These are phyloP conservation scores for Invenusta paracnida DNA, from an alignment of 2,888 invertebrate species.

Conservation along the genomic window DNA sequence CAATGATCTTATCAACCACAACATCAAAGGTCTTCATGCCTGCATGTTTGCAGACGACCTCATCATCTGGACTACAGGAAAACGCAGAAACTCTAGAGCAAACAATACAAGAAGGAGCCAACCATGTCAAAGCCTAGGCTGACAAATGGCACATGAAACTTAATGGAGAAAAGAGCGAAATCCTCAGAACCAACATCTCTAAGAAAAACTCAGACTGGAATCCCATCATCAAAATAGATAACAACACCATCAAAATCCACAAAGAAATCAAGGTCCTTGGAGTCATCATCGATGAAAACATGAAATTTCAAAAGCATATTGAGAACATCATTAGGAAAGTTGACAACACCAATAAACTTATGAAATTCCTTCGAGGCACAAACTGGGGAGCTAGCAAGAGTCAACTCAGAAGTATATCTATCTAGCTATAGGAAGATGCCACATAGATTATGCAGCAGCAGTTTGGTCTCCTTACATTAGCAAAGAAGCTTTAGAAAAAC, in stretches of 20 bases:
- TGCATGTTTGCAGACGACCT: background rate
- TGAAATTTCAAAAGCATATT: background rate
- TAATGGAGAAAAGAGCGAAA: background rate
- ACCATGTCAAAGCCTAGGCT: background rate
- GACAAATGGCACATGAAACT: background rate
- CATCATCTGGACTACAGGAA: background rate
- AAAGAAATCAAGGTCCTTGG: background rate
- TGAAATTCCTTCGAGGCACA: background rate
- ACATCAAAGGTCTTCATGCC: background rate
- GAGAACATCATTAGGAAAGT: background rate
- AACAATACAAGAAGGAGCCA: background rate
- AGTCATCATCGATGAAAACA: background rate
- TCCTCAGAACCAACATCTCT: background rate
- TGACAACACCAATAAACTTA: slow-evolving; percentile 1
- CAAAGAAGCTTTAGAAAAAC: background rate
- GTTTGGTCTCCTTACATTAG: too few species aligned
- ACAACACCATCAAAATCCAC: background rate
- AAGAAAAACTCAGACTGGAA: background rate
- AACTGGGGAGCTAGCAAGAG: too few species aligned
- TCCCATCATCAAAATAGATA: background rate
- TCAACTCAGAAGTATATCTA: too few species aligned
- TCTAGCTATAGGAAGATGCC: background rate
- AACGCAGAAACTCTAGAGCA: background rate
- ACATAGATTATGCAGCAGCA: too few species aligned
- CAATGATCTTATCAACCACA: background rate